Percentiles rank a stretch among this genome's conserved stretches.
Evolutionary conservation across 2,888 invertebrate genomes (phyloP).

Genomic region (Cheilosia variabilis): DNA sequence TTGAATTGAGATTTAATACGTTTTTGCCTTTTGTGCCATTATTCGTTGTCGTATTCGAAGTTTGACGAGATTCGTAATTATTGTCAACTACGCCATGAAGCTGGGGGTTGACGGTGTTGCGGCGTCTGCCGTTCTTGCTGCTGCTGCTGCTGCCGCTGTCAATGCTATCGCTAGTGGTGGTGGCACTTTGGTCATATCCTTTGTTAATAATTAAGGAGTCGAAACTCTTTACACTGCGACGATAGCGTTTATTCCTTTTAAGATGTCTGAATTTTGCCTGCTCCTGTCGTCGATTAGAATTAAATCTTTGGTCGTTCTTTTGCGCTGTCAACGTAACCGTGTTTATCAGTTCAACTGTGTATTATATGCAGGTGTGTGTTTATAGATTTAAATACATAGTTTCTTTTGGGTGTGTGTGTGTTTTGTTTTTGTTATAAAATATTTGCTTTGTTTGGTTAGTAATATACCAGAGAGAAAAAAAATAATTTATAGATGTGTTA

Average conservation of each 20-base stretch:
- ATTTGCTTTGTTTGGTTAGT: conserved; percentile 57
- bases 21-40: conserved; percentile 79
- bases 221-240: conserved; percentile 79
- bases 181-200: conserved; percentile 64
- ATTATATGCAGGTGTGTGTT: conserved; percentile 37
- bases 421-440: conserved; percentile 46
- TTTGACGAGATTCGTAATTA: conserved; percentile 75
- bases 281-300: conserved; percentile 49
- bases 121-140: conserved; percentile 32
- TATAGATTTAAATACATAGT: conserved; percentile 38
- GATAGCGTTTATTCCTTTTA: conserved; percentile 77
- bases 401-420: conserved; percentile 15
- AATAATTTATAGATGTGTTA: conserved; percentile 24
- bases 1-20: conserved; percentile 79
- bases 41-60: conserved; percentile 67
- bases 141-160: conserved; percentile 23
- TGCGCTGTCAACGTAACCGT: conserved; percentile 59
- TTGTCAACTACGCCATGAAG: conserved; percentile 48
- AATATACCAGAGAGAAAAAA: conserved; percentile 31
- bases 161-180: conserved; percentile 16
- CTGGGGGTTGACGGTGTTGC: conserved; percentile 53
- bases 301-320: conserved; percentile 51
- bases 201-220: conserved; percentile 65
- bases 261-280: conserved; percentile 46
- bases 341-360: conserved; percentile 64